Conservation (phyloP, 2,888 invertebrate genomes). For the Flexamia atlantica region DNA sequence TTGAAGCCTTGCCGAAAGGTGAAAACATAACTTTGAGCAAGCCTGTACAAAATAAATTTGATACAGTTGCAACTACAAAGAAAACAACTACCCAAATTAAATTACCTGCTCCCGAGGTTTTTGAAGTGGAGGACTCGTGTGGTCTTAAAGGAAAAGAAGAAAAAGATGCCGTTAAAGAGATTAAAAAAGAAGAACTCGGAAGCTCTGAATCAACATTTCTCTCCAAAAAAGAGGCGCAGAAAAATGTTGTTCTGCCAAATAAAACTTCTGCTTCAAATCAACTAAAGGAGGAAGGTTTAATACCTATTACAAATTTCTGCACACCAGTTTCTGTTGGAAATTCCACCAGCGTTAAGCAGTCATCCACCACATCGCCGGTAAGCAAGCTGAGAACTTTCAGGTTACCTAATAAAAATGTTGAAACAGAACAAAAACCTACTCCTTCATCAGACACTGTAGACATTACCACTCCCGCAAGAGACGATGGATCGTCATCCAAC, state of each 20-base stretch:
- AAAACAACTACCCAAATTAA: neutral
- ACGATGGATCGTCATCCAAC: constrained; percentile 66
- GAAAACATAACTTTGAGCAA: neutral
- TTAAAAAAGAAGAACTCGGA: neutral
- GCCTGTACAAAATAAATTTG: neutral
- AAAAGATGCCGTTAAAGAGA: neutral
- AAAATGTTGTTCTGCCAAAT: neutral
- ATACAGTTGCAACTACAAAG: neutral
- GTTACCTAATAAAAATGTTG: constrained; percentile 37
- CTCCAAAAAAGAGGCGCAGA: neutral
- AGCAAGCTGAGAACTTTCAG: constrained; percentile 25
- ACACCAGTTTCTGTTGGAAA: neutral
- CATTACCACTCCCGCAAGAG: constrained; percentile 67
- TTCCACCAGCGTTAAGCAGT: neutral
- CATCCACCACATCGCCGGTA: constrained; percentile 4
- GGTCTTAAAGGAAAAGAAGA: constrained; percentile 1
- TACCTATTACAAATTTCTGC: neutral
- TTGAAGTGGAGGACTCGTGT: neutral
- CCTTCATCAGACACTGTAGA: constrained; percentile 58
- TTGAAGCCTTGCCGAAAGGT: neutral
- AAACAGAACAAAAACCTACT: constrained; percentile 1
- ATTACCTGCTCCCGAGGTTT: neutral
- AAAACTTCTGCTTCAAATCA: constrained; percentile 1
- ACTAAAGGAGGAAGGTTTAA: neutral
- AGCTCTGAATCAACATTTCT: neutral